phyloP scores from a whole-genome alignment of 2,113 vertebrate genomes.

The Poeciliopsis occidentalis region DNA sequence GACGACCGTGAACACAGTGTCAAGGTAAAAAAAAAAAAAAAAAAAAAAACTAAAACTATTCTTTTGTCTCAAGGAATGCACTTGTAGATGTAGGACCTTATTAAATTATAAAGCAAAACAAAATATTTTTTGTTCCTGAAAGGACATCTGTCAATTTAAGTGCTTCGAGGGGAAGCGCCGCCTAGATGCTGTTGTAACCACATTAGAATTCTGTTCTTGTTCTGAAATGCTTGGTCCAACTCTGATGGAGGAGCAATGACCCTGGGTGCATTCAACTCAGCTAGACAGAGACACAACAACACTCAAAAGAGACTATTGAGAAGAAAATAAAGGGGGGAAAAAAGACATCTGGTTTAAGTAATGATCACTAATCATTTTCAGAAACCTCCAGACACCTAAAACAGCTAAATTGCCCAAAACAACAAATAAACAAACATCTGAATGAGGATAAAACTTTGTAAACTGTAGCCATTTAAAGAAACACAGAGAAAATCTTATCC shows the following conservation, averaged over 20 bases:
- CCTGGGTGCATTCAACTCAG: conserved; percentile 23
- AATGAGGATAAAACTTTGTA: not conserved
- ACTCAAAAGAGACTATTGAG: conserved; percentile 10
- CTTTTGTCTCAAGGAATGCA: too few species aligned
- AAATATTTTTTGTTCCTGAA: not conserved
- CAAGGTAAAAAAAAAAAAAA: not conserved
- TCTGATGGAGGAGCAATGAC: conserved; percentile 42
- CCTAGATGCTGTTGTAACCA: conserved; percentile 33
- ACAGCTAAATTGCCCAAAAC: not conserved
- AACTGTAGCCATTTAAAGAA: conserved; percentile 17
- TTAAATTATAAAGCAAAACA: not conserved
- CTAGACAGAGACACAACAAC: conserved; percentile 28
- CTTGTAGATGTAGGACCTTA: not conserved
- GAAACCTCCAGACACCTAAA: not conserved
- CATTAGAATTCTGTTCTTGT: conserved; percentile 46
- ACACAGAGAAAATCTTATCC: conserved; percentile 16
- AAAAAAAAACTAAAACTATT: not conserved
- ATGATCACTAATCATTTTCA: not conserved
- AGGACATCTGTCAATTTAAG: conserved; percentile 38
- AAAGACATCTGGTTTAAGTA: conserved; percentile 20
- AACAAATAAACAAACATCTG: not conserved
- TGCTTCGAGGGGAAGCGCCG: not conserved
- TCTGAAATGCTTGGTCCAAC: conserved; percentile 44
- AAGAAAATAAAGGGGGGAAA: conserved; percentile 14
- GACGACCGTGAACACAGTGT: not conserved